phyloP scores from a whole-genome alignment of 1,140 invertebrate species.

The Pachypeltis micranthus region DNA sequence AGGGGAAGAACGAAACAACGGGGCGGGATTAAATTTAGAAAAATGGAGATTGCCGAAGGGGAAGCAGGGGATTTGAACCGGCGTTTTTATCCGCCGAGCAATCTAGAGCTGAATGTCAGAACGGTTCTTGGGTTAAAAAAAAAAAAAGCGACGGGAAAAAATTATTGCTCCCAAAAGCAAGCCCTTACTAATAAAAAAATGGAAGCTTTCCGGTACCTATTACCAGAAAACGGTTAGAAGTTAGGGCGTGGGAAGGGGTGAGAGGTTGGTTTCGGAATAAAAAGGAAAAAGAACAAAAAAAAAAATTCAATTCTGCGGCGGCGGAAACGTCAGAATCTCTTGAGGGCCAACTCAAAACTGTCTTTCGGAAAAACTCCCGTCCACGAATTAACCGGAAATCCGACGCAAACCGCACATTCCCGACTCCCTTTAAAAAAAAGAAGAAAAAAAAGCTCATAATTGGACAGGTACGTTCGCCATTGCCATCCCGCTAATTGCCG shows the following conservation, averaged over 20 bases:
- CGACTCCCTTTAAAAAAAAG: background rate
- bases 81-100: background rate
- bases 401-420: conserved; percentile 4
- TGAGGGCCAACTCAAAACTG: conserved; percentile 6
- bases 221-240: background rate
- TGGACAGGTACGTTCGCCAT: conserved; percentile 5
- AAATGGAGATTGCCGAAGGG: too few species aligned
- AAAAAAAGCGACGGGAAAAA: background rate
- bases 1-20: too few species aligned
- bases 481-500: conserved; percentile 12
- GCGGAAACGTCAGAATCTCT: background rate
- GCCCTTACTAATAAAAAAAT: background rate
- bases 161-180: conserved; percentile 9
- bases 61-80: background rate
- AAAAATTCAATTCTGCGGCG: background rate
- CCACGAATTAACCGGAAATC: conserved; percentile 15
- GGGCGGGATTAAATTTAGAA: too few species aligned
- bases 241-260: background rate
- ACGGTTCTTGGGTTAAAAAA: too few species aligned
- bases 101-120: background rate
- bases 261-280: too few species aligned
- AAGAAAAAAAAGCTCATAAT: conserved; percentile 7
- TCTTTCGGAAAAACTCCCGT: conserved; percentile 3
- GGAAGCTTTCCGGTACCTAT: background rate
- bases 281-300: background rate